Percentiles rank a stretch among this genome's conserved stretches.
Conservation (phyloP, 2,797 vertebrate genomes). For the Garrulus glandarius region DNA sequence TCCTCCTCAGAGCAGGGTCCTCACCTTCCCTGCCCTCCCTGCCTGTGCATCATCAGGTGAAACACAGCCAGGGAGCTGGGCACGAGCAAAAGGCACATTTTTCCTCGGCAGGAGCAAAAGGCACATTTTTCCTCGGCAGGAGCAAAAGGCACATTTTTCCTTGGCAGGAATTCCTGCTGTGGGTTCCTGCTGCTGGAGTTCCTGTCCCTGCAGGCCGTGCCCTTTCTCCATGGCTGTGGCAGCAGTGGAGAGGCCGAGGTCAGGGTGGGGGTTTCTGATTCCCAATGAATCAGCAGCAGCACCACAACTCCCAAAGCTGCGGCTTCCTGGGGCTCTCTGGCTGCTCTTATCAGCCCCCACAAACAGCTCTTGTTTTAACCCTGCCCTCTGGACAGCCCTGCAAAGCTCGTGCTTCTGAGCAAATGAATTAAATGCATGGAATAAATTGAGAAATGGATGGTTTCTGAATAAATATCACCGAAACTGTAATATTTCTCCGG, state of each 20-base stretch:
- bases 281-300: neutral
- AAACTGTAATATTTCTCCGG: rapidly evolving
- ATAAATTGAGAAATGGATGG: rapidly evolving
- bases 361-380: neutral
- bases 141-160: rapidly evolving
- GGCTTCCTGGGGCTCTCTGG: neutral
- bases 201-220: neutral
- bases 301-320: neutral
- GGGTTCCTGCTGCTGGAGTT: neutral
- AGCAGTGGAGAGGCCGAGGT: neutral
- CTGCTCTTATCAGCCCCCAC: rapidly evolving
- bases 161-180: neutral
- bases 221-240: rapidly evolving
- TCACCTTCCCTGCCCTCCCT: neutral
- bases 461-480: rapidly evolving
- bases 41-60: neutral
- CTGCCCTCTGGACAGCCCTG: neutral
- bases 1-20: neutral
- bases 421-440: rapidly evolving
- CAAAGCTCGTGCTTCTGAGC: rapidly evolving
- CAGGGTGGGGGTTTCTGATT: neutral
- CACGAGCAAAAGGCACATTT: neutral
- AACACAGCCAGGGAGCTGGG: neutral
- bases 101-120: rapidly evolving
- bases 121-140: rapidly evolving